Conservation (phyloP, 2,888 invertebrate species). For the Phaedon cochleariae region DNA sequence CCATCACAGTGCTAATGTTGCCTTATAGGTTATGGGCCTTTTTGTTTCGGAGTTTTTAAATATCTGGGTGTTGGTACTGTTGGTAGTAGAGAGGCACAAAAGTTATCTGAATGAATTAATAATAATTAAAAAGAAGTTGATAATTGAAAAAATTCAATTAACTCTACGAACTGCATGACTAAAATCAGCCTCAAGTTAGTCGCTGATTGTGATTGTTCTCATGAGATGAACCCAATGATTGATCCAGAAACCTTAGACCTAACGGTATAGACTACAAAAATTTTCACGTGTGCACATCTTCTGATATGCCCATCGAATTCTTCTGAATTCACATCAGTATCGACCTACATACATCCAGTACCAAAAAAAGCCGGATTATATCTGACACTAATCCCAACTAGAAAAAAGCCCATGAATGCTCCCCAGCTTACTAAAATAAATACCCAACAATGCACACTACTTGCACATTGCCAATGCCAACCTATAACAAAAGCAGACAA, state of each 20-base stretch:
- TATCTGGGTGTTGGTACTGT: constrained; percentile 3
- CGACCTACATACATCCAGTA: constrained; percentile 31
- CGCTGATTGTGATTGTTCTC: no score
- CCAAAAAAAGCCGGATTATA: constrained; percentile 55
- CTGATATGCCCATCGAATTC: not conserved
- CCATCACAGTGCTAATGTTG: constrained; percentile 38
- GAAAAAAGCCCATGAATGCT: constrained; percentile 61
- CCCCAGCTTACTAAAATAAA: constrained; percentile 62
- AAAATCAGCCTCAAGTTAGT: no score
- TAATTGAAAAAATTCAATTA: no score
- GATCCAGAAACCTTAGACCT: no score
- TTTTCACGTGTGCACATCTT: no score
- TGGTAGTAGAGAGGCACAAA: no score
- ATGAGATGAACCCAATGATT: no score
- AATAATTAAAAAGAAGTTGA: no score
- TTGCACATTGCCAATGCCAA: constrained; percentile 60
- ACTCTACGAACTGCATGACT: no score
- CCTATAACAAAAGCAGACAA: constrained; percentile 61
- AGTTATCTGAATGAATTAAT: no score
- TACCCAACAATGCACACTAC: constrained; percentile 60
- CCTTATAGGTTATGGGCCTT: constrained; percentile 31
- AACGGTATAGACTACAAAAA: no score
- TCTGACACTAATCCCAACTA: constrained; percentile 55
- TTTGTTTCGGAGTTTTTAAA: constrained; percentile 24
- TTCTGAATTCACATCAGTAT: constrained; percentile 19